Evolutionary conservation across 2,797 vertebrate genomes (phyloP), one percentile per base, ranked within the genome.

Genomic region (Hyperoplus immaculatus): DNA sequence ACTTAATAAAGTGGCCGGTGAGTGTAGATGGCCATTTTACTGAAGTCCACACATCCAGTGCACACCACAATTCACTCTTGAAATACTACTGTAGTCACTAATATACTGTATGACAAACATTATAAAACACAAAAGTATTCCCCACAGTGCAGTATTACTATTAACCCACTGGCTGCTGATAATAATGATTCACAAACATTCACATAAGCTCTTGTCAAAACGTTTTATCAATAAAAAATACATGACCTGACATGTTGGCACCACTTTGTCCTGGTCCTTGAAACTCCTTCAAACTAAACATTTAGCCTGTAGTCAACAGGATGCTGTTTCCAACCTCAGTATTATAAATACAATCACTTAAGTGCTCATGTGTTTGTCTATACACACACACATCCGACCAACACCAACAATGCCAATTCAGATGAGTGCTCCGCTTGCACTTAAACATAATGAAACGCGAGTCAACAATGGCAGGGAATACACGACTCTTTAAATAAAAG

Each of bases 331-430:
- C 9, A 68, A 6, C 54, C 13, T 69, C 9, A 64, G 56, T 16
- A 56, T 15, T 69, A 82, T 78, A 69, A 85, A 83, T 80, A 46
- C 2, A 21, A 41, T 54, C 6, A 15, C 21, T 39, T 16, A 16
- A 53, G 11, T 58, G 38, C 29, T 16, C 1, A 6, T 15, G 50
- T 56, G 53, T 72, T 61, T 51, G 10, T 53, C 9, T 8, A 12
- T 60, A 13, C 36, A 67, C 54, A 65, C 54, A 65, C 4, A 65
- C 29, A 29, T 29, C 2, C 1, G 15, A 66, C 18, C 4, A 72
- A 72, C 60, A 65, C 43, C 49, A 54, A 8, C 42, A 74, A 77
- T 68, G 42, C 10, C 50, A 43, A 13, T 50, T 29, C 54, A 49
- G 43, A 55, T 67, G 6, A 42, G 51, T n/a, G 41, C 1, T 12